phyloP scores from a whole-genome alignment of 1,140 invertebrate species.

The Nephotettix cincticeps region DNA sequence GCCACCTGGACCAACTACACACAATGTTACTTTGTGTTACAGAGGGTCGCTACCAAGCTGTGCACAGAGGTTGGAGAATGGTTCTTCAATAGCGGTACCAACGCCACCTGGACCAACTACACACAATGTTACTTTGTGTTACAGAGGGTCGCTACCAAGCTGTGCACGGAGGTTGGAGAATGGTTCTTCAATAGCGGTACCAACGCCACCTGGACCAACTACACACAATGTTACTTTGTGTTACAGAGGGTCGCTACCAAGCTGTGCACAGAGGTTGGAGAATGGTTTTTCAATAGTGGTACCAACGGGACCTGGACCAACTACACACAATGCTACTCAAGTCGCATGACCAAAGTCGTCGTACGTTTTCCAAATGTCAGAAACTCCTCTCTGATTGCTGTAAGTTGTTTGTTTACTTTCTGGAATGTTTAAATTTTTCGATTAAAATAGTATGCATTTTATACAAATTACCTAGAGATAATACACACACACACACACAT shows the following conservation, averaged over 20 bases:
- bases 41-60: slow-evolving; percentile 56
- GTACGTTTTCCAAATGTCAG: background rate
- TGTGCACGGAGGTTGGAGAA: slow-evolving; percentile 55
- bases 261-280: slow-evolving; percentile 55
- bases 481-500: too few relatives aligned
- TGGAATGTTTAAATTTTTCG: too few relatives aligned
- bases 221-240: slow-evolving; percentile 17
- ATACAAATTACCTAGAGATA: too few relatives aligned
- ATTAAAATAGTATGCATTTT: too few relatives aligned
- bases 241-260: slow-evolving; percentile 55
- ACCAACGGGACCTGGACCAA: slow-evolving; percentile 57
- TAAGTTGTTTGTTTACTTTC: too few relatives aligned
- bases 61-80: slow-evolving; percentile 58
- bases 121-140: slow-evolving; percentile 31
- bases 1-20: background rate
- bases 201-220: slow-evolving; percentile 52
- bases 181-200: slow-evolving; percentile 54
- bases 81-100: slow-evolving; percentile 50
- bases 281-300: slow-evolving; percentile 54
- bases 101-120: slow-evolving; percentile 51
- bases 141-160: slow-evolving; percentile 55
- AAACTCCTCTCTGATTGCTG: slow-evolving; percentile 33
- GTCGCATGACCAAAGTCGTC: slow-evolving; percentile 8
- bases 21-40: background rate
- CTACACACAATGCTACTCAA: slow-evolving; percentile 54